phyloP scores from a whole-genome alignment of 2,888 invertebrate genomes.

The Drosophila robusta region DNA sequence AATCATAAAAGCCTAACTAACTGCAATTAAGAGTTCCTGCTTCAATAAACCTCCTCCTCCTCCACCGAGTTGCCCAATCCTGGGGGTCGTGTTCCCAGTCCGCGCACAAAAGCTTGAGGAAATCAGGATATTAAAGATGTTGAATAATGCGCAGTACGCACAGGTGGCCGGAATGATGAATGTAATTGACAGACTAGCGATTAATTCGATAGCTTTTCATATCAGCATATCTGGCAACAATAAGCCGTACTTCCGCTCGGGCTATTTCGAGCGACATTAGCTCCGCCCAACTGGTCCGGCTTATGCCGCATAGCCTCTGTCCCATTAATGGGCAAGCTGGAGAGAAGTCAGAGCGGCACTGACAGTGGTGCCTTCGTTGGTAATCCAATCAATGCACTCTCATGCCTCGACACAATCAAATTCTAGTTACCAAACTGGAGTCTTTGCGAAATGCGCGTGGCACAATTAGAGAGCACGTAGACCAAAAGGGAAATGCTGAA shows the following conservation, averaged over 20 bases:
- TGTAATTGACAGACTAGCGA: slow-evolving; percentile 37
- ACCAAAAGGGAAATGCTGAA: slow-evolving; percentile 35
- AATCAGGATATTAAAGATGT: not conserved
- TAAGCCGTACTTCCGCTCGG: slow-evolving; percentile 17
- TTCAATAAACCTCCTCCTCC: not conserved
- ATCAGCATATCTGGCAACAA: slow-evolving; percentile 17
- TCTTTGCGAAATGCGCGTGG: slow-evolving; percentile 48
- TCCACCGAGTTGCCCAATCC: not conserved
- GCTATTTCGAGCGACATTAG: slow-evolving; percentile 24
- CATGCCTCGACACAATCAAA: slow-evolving; percentile 74
- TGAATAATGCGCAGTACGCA: slow-evolving; percentile 6
- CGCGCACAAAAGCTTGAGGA: no score
- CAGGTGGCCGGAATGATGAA: slow-evolving; percentile 15
- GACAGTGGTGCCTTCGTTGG: slow-evolving; percentile 24
- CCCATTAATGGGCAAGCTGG: slow-evolving; percentile 25
- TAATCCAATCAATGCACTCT: slow-evolving; percentile 74
- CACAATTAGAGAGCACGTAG: slow-evolving; percentile 59
- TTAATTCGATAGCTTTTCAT: slow-evolving; percentile 34
- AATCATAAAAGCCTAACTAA: not conserved
- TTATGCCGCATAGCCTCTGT: slow-evolving; percentile 22
- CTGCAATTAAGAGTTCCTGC: not conserved
- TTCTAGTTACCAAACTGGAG: slow-evolving; percentile 68
- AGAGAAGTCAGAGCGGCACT: slow-evolving; percentile 3
- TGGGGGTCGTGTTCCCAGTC: no score
- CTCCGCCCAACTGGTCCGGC: slow-evolving; percentile 21